Conservation (phyloP, 2,113 vertebrate species). For the Gadus chalcogrammus region DNA sequence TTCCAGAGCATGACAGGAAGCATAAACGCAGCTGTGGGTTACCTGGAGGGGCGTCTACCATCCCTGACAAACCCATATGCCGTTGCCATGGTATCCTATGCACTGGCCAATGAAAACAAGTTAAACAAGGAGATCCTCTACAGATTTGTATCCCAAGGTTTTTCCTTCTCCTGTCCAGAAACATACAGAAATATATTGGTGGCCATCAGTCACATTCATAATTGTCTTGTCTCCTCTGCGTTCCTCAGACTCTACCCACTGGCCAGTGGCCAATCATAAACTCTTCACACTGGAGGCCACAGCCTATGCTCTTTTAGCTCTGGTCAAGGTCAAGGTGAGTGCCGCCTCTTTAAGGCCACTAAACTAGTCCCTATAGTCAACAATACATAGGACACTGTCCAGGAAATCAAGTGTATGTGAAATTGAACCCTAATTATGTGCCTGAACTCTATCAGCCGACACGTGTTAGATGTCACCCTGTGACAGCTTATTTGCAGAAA, state of each 20-base stretch:
- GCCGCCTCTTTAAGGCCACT: not conserved
- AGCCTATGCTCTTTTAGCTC: conserved; percentile 82
- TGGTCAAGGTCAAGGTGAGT: conserved; percentile 65
- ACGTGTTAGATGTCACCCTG: too few species aligned
- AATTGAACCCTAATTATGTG: too few species aligned
- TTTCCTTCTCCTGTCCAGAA: not conserved
- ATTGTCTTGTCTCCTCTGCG: not conserved
- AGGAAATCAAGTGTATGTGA: too few species aligned
- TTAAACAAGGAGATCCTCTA: conserved; percentile 49
- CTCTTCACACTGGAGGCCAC: conserved; percentile 83
- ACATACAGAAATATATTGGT: not conserved
- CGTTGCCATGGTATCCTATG: conserved; percentile 79
- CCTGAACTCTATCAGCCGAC: too few species aligned
- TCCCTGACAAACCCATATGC: conserved; percentile 77
- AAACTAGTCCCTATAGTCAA: not conserved
- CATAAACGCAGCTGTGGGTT: conserved; percentile 67
- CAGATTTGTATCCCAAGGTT: conserved; percentile 71
- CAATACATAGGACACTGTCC: not conserved
- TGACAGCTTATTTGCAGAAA: too few species aligned
- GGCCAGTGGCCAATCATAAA: conserved; percentile 60
- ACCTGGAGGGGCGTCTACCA: conserved; percentile 63
- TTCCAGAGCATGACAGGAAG: conserved; percentile 14
- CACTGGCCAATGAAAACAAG: conserved; percentile 69
- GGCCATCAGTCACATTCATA: not conserved
- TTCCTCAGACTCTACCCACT: conserved; percentile 60